Evolutionary conservation across 2,888 invertebrate species (phyloP).

Genomic region (Cantharis flavilabris): DNA sequence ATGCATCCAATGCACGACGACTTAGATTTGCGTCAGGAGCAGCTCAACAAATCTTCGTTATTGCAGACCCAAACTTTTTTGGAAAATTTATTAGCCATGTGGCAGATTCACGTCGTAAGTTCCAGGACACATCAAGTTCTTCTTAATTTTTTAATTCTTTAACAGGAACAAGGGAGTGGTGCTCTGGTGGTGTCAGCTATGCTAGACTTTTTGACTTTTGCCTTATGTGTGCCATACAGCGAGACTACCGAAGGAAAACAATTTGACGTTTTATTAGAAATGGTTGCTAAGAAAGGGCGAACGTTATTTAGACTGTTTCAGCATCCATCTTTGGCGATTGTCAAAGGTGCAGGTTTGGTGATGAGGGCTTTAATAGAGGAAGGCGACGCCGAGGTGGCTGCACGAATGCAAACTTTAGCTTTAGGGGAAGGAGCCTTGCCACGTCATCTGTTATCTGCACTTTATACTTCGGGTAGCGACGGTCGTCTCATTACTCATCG

Average conservation of each 20-base stretch:
- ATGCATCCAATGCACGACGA: conserved; percentile 99
- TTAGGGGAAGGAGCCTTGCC: conserved; percentile 96
- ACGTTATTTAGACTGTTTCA: conserved; percentile 91
- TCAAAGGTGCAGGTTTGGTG: conserved; percentile 96
- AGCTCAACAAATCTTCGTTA: conserved; percentile 95
- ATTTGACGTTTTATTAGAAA: conserved; percentile 89
- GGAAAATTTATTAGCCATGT: conserved; percentile 92
- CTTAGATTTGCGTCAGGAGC: conserved; percentile 96
- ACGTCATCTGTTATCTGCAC: conserved; percentile 86
- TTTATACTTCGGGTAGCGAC: conserved; percentile 82
- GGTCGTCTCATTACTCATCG: conserved; percentile 83
- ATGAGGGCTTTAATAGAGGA: conserved; percentile 98
- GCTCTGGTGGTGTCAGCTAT: conserved; percentile 96
- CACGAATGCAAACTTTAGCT: conserved; percentile 94
- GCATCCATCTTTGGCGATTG: conserved; percentile 96
- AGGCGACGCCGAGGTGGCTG: conserved; percentile 85
- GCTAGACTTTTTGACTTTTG: conserved; percentile 97
- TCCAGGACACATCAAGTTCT: neutral
- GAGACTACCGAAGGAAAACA: conserved; percentile 98
- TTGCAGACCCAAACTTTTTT: conserved; percentile 89
- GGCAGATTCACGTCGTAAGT: conserved; percentile 91
- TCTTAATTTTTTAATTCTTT: neutral
- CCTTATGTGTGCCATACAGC: conserved; percentile 97
- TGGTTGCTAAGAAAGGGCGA: conserved; percentile 92
- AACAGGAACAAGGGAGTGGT: conserved; percentile 76